phyloP scores from a whole-genome alignment of 2,113 vertebrate genomes.

The Chloebia gouldiae region DNA sequence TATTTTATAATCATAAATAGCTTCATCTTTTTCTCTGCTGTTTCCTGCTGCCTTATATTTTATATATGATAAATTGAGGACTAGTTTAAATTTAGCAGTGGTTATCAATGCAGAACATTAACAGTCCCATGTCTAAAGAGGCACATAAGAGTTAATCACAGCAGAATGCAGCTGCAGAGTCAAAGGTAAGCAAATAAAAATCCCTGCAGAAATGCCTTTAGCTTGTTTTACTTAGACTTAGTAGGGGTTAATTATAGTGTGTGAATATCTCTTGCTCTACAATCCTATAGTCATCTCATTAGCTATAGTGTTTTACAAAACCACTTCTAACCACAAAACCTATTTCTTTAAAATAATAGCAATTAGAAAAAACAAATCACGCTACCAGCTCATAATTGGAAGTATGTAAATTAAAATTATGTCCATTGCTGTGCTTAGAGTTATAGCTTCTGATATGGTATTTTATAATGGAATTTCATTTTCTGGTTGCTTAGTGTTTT shows the following conservation, averaged over 20 bases:
- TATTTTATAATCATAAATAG: not conserved
- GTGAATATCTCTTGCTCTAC: not conserved
- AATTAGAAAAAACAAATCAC: not conserved
- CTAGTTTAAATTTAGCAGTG: not conserved
- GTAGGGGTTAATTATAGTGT: not conserved
- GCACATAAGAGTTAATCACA: not conserved
- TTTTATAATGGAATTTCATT: slow-evolving; percentile 6
- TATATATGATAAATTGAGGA: not conserved
- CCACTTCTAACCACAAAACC: not conserved
- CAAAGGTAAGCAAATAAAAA: not conserved
- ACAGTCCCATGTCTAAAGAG: not conserved
- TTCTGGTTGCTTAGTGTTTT: slow-evolving; percentile 5
- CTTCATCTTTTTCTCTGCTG: not conserved
- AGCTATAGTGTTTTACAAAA: not conserved
- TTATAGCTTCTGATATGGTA: not conserved
- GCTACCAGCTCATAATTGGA: not conserved
- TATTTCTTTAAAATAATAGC: not conserved
- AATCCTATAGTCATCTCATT: not conserved
- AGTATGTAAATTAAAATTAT: not conserved
- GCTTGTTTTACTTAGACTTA: not conserved
- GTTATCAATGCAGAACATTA: not conserved
- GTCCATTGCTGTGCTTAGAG: not conserved
- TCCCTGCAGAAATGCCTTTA: not conserved
- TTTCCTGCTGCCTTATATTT: not conserved
- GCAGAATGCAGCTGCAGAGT: not conserved